These are phyloP conservation scores for Eriosoma lanigerum DNA, from an alignment of 1,140 invertebrate genomes.

Conservation along the genomic window DNA sequence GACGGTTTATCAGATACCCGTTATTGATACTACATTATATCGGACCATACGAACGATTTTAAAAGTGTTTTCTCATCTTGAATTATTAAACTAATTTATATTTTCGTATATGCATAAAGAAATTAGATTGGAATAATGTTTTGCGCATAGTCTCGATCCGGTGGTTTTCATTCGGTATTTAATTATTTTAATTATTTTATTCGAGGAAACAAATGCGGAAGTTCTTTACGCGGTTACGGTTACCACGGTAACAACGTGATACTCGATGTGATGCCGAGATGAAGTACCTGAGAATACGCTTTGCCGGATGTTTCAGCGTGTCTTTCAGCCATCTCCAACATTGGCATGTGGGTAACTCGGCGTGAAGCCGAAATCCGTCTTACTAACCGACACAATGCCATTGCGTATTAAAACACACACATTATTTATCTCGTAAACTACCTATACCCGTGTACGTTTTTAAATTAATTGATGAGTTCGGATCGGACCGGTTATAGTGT, in stretches of 20 bases:
- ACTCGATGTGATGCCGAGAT: background rate
- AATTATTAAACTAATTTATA: too few species aligned
- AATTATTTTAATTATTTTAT: too few species aligned
- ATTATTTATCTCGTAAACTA: conserved; percentile 25
- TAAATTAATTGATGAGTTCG: conserved; percentile 9
- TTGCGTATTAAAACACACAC: background rate
- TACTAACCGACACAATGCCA: background rate
- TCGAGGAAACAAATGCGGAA: background rate
- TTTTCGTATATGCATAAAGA: too few species aligned
- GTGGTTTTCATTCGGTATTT: conserved; percentile 3
- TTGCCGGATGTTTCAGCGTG: background rate
- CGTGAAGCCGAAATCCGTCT: conserved; percentile 20
- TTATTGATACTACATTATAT: too few species aligned
- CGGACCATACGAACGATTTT: too few species aligned
- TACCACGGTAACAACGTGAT: background rate
- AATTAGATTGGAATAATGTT: conserved; percentile 4
- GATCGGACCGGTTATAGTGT: background rate
- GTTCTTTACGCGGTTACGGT: background rate
- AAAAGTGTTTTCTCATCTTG: too few species aligned
- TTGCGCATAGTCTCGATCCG: background rate
- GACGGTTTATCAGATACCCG: too few species aligned
- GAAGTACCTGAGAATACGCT: background rate
- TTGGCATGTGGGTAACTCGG: conserved; percentile 7
- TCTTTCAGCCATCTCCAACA: background rate
- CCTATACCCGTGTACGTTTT: background rate